Conservation (phyloP, 1,140 invertebrate species). For the Leptinotarsa defecta region DNA sequence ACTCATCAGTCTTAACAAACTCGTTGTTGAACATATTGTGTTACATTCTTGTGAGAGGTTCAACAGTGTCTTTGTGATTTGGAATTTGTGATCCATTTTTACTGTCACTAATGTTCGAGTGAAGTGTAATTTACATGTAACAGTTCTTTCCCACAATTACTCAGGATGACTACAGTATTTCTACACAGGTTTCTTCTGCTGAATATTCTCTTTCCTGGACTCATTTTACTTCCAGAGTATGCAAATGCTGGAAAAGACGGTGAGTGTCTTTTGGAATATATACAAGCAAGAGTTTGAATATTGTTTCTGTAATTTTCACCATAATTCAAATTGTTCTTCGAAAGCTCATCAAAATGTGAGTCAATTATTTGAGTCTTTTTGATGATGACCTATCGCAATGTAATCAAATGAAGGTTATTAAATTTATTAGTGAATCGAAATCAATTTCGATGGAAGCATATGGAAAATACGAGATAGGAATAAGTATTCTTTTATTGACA, state of each 20-base stretch:
- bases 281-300: too few species aligned
- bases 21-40: neutral
- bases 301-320: too few species aligned
- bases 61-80: neutral
- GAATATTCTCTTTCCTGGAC: neutral
- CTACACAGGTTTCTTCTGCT: neutral
- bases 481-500: too few species aligned
- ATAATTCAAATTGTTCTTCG: too few species aligned
- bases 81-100: neutral
- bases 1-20: too few species aligned
- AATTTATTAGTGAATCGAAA: too few species aligned
- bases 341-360: too few species aligned
- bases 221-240: neutral
- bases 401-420: too few species aligned
- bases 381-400: too few species aligned
- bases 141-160: neutral
- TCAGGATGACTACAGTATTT: neutral
- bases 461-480: too few species aligned
- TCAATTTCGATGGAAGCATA: too few species aligned
- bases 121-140: slow-evolving; percentile 5
- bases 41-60: neutral
- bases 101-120: slow-evolving; percentile 9
- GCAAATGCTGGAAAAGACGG: slow-evolving; percentile 15
- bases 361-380: too few species aligned
- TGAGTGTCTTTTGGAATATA: neutral